Evolutionary conservation across 2,797 vertebrate species (phyloP).

Genomic region (Cetoscarus ocellatus): DNA sequence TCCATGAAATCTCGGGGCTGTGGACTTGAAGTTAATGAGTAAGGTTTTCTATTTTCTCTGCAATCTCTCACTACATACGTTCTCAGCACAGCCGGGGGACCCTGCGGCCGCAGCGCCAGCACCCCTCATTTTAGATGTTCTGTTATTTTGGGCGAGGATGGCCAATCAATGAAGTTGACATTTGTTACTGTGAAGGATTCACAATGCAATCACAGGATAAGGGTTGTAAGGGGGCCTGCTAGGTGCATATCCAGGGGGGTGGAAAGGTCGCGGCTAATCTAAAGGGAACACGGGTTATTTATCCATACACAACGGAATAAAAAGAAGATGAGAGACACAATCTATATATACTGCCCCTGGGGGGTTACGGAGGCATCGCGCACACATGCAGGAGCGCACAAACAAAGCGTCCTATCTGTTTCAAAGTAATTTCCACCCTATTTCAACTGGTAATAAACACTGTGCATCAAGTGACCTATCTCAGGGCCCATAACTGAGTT

Average conservation of each 20-base stretch:
- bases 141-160: slow-evolving; percentile 81
- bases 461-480: slow-evolving; percentile 67
- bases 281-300: slow-evolving; percentile 81
- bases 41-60: slow-evolving; percentile 83
- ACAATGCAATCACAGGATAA: slow-evolving; percentile 78
- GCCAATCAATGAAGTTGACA: slow-evolving; percentile 85
- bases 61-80: slow-evolving; percentile 72
- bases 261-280: slow-evolving; percentile 83
- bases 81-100: slow-evolving; percentile 70
- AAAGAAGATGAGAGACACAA: slow-evolving; percentile 74
- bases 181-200: slow-evolving; percentile 85
- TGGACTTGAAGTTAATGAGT: slow-evolving; percentile 87
- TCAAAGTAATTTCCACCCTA: slow-evolving; percentile 71
- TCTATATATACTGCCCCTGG: slow-evolving; percentile 73
- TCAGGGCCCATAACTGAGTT: slow-evolving; percentile 47
- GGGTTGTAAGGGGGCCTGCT: slow-evolving; percentile 67
- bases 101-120: slow-evolving; percentile 20
- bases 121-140: slow-evolving; percentile 57
- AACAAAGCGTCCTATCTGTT: slow-evolving; percentile 47
- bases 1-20: slow-evolving; percentile 87
- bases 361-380: slow-evolving; percentile 58
- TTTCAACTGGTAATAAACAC: slow-evolving; percentile 74
- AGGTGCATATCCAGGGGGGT: slow-evolving; percentile 69
- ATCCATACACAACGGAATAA: slow-evolving; percentile 80
- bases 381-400: slow-evolving; percentile 29